Conservation (phyloP, 2,888 invertebrate species). For the Nebria brevicollis region DNA sequence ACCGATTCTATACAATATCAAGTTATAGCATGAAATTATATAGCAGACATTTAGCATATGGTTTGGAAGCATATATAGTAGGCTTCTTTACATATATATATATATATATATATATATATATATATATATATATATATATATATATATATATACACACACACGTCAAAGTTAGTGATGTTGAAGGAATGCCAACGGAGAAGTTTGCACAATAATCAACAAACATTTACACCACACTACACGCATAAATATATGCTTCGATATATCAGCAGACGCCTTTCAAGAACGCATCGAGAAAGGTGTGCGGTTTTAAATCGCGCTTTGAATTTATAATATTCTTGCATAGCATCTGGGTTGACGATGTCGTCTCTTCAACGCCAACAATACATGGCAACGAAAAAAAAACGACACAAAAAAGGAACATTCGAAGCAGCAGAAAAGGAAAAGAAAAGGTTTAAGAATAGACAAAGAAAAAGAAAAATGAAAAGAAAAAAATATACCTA, state of each 20-base stretch:
- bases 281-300: conserved; percentile 2
- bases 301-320: neutral
- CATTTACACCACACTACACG: conserved; percentile 32
- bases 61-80: neutral
- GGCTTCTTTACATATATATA: neutral
- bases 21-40: neutral
- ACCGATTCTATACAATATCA: neutral
- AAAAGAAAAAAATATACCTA: neutral
- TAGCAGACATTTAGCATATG: neutral
- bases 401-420: conserved; percentile 4
- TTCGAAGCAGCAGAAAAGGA: conserved; percentile 12
- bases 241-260: conserved; percentile 13
- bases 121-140: too few species aligned
- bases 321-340: neutral
- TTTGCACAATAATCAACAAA: conserved; percentile 37
- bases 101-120: too few species aligned
- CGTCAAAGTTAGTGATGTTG: conserved; percentile 31
- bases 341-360: conserved; percentile 22
- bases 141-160: neutral
- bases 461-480: neutral
- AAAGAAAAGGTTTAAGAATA: neutral
- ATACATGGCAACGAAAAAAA: conserved; percentile 24
- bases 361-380: conserved; percentile 31
- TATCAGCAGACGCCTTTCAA: conserved; percentile 14
- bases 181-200: conserved; percentile 23